phyloP scores from a whole-genome alignment of 2,888 invertebrate species.

The Uloborus plumipes region DNA sequence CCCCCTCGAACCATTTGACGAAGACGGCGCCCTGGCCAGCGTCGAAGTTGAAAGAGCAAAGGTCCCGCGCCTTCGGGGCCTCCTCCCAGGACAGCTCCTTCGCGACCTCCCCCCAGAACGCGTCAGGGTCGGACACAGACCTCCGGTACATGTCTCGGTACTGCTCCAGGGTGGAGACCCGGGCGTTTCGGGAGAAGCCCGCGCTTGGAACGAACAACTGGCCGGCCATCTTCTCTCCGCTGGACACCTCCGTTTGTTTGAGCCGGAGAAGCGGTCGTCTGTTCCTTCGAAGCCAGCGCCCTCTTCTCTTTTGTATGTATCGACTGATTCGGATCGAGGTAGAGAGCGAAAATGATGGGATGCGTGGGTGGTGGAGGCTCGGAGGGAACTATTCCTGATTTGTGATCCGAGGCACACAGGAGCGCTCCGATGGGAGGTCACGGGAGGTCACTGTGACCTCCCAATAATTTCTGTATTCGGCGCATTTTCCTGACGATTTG shows the following conservation, averaged over 20 bases:
- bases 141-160: slow-evolving; percentile 87
- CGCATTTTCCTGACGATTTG: too few relatives aligned
- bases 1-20: slow-evolving; percentile 95
- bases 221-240: slow-evolving; percentile 45
- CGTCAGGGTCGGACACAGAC: slow-evolving; percentile 88
- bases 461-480: too few relatives aligned
- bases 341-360: too few relatives aligned
- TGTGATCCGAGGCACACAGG: too few relatives aligned
- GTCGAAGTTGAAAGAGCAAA: slow-evolving; percentile 93
- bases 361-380: too few relatives aligned
- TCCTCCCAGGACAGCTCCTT: slow-evolving; percentile 92
- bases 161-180: slow-evolving; percentile 75
- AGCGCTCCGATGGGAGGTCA: too few relatives aligned
- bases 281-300: too few relatives aligned
- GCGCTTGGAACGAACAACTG: slow-evolving; percentile 41
- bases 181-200: slow-evolving; percentile 13
- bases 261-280: neutral
- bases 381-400: too few relatives aligned
- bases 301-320: too few relatives aligned
- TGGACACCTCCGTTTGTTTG: too few relatives aligned
- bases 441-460: too few relatives aligned
- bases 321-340: too few relatives aligned
- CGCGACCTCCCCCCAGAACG: slow-evolving; percentile 93
- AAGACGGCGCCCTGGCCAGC: slow-evolving; percentile 87
- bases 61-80: slow-evolving; percentile 77